Percentiles rank a stretch among this genome's conserved stretches.
These are phyloP conservation scores for Macrotus californicus DNA, from an alignment of 2,113 vertebrate genomes.

Conservation along the genomic window DNA sequence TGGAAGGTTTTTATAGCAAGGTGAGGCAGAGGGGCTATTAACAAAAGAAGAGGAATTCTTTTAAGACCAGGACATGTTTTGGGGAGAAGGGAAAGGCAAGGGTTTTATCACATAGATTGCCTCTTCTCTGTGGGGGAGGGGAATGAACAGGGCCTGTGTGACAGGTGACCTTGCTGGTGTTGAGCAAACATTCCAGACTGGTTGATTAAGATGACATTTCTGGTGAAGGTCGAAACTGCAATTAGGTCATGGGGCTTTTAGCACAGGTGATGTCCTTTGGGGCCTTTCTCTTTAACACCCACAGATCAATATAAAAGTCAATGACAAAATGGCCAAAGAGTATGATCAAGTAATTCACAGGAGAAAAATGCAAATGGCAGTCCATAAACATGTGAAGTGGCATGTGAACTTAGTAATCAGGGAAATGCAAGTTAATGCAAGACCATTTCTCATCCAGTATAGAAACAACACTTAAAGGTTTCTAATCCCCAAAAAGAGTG, in stretches of 20 bases:
- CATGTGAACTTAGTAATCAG: background rate
- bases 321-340: too few species aligned
- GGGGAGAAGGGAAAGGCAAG: background rate
- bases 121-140: background rate
- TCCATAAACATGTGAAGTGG: background rate
- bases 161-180: background rate
- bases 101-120: background rate
- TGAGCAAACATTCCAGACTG: too few species aligned
- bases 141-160: background rate
- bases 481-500: background rate
- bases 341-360: background rate
- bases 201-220: background rate
- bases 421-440: background rate
- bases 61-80: too few species aligned
- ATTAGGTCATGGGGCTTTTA: background rate
- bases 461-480: background rate
- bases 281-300: background rate
- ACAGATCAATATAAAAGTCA: background rate
- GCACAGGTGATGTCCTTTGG: background rate
- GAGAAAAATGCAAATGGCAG: background rate
- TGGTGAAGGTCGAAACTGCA: background rate
- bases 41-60: background rate
- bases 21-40: background rate
- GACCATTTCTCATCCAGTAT: background rate
- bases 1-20: background rate